Evolutionary conservation across 2,113 vertebrate genomes (phyloP), one percentile per base, ranked within the genome.

Genomic region (Trematocara variabile): DNA sequence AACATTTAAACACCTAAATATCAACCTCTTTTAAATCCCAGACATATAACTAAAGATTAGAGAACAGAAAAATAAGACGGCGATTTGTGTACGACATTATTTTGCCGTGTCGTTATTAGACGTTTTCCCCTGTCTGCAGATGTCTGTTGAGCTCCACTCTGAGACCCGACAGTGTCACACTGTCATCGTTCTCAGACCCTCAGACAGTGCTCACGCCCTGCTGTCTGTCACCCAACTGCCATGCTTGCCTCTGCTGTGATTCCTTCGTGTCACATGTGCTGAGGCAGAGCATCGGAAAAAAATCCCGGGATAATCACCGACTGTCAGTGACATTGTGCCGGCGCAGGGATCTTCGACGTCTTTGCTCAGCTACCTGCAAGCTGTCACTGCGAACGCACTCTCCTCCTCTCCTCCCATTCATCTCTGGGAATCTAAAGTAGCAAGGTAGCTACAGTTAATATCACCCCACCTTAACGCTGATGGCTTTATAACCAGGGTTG

Each of bases 261-360:
- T 63, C 55, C 55, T 83, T 65, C 41, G 5, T 89, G 92, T 94
- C 90, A 90, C 89, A 87, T 87, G 88, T 88, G 90, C 91, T 91
- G 91, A 93, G 86, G 83, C 75, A 65, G 87, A 85, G 54, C 22
- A 52, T 75, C 20, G 33, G 54, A 4, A 83, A 84, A 30, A 63
- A 37, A 0, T 37, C 70, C 73, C 1, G 70, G 12, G 80, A 83
- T 90, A 87, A 84, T 77, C 85, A 68, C 73, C 68, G 50, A 48
- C 81, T 39, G 85, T 83, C 77, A 33, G 60, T 79, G 55, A 79
- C 53, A 56, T 33, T 77, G 55, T 83, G 90, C 86, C 82, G 89
- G 86, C 86, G 37, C 55, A 65, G 75, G 79, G 52, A 77, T 48
- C 8, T 46, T 65, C 48, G 13, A 50, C 33, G 9, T 55, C 86